Evolutionary conservation across 1,140 invertebrate species (phyloP), one percentile per base, ranked within the genome.

Genomic region (Carcinoscorpius rotundicauda): DNA sequence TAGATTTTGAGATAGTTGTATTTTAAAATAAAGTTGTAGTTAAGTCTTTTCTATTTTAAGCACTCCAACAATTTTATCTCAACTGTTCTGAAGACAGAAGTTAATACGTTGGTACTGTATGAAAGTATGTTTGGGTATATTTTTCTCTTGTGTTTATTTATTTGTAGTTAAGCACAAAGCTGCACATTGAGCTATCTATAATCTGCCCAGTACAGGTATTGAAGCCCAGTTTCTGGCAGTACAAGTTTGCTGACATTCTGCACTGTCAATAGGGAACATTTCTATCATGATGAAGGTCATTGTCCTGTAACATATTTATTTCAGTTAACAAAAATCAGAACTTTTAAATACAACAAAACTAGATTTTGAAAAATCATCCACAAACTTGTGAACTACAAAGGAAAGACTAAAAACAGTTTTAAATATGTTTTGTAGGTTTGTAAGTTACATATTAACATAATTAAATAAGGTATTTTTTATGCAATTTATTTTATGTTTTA

Each of bases 281-380:
- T 63, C 5, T 64, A 29, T 51, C 56, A 56, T 4, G 63, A 11
- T 51, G 58, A 68, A 49, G 65, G 59, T 49, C 65, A 68, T 51
- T 65, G 51, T 3, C 66, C 66, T 68, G n/a, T 3, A 51, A 52
- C 11, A 61, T 10, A 61, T 48, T 9, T 55, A 9, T 55, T 9
- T 55, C n/a, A n/a, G n/a, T 55, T n/a, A 55, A 55, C 3, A 55
- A n/a, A 55, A 55, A 9, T 55, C 8, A 55, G 8, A n/a, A 55
- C 53, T 55, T 55, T 55, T 55, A 9, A 55, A 55, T 55, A 2
- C n/a, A 9, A 8, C 53, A 55, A 50, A n/a, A 53, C 29, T n/a
- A 62, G 5, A 62, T 52, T 59, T 49, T 50, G 5, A 50, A 51
- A 50, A 61, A 29, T 50, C 49, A 49, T 61, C 6, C 10, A 49